Conservation (phyloP, 2,113 vertebrate species). For the Vulpes lagopus region DNA sequence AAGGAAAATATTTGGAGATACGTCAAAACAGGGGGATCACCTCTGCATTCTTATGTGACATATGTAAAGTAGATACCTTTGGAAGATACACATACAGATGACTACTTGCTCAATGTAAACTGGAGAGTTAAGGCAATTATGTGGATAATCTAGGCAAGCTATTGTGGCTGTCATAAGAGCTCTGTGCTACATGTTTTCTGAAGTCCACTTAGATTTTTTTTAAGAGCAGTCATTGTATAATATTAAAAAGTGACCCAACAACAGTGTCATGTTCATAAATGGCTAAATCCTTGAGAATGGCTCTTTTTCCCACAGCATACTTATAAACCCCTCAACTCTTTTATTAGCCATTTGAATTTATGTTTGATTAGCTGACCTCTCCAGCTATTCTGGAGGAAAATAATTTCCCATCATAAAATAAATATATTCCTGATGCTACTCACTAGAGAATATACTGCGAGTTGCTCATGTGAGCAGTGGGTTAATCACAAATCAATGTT, state of each 20-base stretch:
- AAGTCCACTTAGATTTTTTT: background rate
- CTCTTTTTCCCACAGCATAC: background rate
- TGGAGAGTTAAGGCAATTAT: background rate
- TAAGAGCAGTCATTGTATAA: background rate
- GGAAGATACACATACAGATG: background rate
- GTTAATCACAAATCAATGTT: slow-evolving; percentile 66
- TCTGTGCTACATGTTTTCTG: background rate
- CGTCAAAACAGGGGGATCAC: background rate
- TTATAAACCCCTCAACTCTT: background rate
- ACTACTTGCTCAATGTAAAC: background rate
- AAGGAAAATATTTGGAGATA: background rate
- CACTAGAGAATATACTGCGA: background rate
- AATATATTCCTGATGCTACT: slow-evolving; percentile 43
- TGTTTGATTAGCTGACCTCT: slow-evolving; percentile 61
- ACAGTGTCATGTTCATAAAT: background rate
- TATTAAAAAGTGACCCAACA: background rate
- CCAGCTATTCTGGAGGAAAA: slow-evolving; percentile 18
- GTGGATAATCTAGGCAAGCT: background rate
- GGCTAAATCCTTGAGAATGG: background rate
- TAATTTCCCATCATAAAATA: slow-evolving; percentile 57
- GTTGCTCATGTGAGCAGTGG: slow-evolving; percentile 38
- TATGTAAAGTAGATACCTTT: background rate
- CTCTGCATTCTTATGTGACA: background rate
- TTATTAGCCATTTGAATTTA: background rate
- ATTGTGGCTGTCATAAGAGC: background rate